Evolutionary conservation across 2,888 invertebrate species (phyloP).

Genomic region (Pachliopta kotzebuea): DNA sequence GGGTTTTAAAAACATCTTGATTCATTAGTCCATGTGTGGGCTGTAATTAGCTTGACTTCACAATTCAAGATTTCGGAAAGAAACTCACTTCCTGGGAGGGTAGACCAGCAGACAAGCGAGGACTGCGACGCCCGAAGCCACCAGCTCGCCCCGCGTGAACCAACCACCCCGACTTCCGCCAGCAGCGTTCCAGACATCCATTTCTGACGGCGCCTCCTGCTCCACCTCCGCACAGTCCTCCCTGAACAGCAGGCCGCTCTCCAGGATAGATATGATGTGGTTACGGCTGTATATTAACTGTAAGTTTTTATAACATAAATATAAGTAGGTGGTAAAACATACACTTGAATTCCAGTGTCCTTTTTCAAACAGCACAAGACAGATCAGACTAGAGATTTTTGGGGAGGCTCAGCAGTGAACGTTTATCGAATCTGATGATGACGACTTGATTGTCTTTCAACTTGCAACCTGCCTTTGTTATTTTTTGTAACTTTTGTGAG

Average conservation of each 20-base stretch:
- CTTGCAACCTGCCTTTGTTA: no score
- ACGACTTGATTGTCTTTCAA: no score
- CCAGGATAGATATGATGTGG: slow-evolving; percentile 60
- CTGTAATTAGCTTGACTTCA: no score
- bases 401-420: no score
- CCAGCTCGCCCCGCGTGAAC: slow-evolving; percentile 59
- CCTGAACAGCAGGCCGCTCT: slow-evolving; percentile 67
- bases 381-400: no score
- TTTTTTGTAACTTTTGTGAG: no score
- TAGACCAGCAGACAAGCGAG: slow-evolving; percentile 41
- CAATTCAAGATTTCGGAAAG: no score
- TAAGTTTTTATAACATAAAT: slow-evolving; percentile 26
- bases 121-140: slow-evolving; percentile 35
- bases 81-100: slow-evolving; percentile 54
- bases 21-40: no score
- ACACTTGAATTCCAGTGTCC: background rate
- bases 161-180: slow-evolving; percentile 52
- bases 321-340: background rate
- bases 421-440: no score
- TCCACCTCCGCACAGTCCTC: slow-evolving; percentile 69
- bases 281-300: slow-evolving; percentile 58
- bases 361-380: background rate
- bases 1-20: no score
- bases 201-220: slow-evolving; percentile 54
- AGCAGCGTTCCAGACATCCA: slow-evolving; percentile 48